A percentile compares a stretch with the other conserved stretches of the same genome.
phyloP scores from a whole-genome alignment of 2,113 vertebrate genomes.

The Eptatretus burgeri region DNA sequence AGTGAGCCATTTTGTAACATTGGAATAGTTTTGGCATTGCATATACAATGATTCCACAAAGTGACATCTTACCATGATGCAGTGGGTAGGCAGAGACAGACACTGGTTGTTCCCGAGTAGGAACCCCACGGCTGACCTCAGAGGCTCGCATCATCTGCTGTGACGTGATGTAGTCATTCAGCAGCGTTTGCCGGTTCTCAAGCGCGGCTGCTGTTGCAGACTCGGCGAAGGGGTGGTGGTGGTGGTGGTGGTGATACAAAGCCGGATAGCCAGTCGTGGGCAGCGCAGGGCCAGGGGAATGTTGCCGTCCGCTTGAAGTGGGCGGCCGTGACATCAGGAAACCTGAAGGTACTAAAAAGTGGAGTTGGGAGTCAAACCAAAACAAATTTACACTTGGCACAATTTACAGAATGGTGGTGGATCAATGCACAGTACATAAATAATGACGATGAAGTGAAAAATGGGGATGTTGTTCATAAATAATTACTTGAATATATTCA shows the following conservation, averaged over 20 bases:
- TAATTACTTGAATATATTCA: too few relatives aligned
- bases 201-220: constrained; percentile 22
- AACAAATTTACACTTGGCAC: too few relatives aligned
- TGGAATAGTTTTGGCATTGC: too few relatives aligned
- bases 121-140: constrained; percentile 41
- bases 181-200: constrained; percentile 94
- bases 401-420: too few relatives aligned
- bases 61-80: not conserved
- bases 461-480: too few relatives aligned
- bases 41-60: too few relatives aligned
- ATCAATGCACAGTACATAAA: too few relatives aligned
- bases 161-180: constrained; percentile 96
- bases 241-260: constrained; percentile 58
- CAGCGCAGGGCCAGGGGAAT: constrained; percentile 72
- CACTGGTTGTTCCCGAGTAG: constrained; percentile 52
- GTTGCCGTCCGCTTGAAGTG: constrained; percentile 24
- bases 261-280: constrained; percentile 65
- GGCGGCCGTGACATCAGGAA: not conserved
- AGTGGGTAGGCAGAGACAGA: constrained; percentile 20
- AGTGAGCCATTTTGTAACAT: too few relatives aligned
- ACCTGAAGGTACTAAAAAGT: not conserved
- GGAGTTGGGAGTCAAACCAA: too few relatives aligned
- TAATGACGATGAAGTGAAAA: too few relatives aligned
- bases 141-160: constrained; percentile 92
- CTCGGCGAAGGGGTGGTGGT: not conserved